phyloP scores from a whole-genome alignment of 1,140 invertebrate genomes.

The Sipha flava region DNA sequence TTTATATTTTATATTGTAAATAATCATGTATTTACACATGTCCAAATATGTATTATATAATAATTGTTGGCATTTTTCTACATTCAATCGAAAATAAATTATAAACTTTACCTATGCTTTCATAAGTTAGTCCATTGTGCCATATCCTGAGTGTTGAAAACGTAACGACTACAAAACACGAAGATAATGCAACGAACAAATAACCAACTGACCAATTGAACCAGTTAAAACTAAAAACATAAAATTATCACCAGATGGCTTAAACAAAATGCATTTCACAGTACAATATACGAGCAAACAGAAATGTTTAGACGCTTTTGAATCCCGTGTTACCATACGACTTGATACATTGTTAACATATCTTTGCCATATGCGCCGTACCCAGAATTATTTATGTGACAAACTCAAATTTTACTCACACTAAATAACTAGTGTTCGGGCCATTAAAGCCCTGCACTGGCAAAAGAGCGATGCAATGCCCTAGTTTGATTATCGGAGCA shows the following conservation, averaged over 20 bases:
- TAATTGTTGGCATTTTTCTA: too few relatives aligned
- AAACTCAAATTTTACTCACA: constrained; percentile 36
- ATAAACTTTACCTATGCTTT: constrained; percentile 12
- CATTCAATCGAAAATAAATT: not conserved
- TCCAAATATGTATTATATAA: too few relatives aligned
- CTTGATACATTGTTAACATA: too few relatives aligned
- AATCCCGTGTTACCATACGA: too few relatives aligned
- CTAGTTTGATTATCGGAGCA: constrained; percentile 45
- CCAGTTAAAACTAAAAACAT: constrained; percentile 29
- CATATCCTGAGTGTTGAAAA: not conserved
- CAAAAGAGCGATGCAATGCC: constrained; percentile 46
- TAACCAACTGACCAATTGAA: not conserved
- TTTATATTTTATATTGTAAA: too few relatives aligned
- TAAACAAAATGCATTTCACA: too few relatives aligned
- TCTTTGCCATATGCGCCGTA: too few relatives aligned
- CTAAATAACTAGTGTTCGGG: constrained; percentile 43
- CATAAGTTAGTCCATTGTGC: constrained; percentile 15
- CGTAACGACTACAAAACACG: not conserved
- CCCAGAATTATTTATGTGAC: too few relatives aligned
- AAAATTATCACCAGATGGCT: not conserved
- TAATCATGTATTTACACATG: too few relatives aligned
- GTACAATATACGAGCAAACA: too few relatives aligned
- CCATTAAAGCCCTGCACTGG: constrained; percentile 45
- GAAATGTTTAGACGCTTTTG: too few relatives aligned
- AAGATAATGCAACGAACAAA: not conserved